Percentiles rank a stretch among this genome's conserved stretches.
Conservation (phyloP, 2,797 vertebrate genomes). For the Galago senegalensis region DNA sequence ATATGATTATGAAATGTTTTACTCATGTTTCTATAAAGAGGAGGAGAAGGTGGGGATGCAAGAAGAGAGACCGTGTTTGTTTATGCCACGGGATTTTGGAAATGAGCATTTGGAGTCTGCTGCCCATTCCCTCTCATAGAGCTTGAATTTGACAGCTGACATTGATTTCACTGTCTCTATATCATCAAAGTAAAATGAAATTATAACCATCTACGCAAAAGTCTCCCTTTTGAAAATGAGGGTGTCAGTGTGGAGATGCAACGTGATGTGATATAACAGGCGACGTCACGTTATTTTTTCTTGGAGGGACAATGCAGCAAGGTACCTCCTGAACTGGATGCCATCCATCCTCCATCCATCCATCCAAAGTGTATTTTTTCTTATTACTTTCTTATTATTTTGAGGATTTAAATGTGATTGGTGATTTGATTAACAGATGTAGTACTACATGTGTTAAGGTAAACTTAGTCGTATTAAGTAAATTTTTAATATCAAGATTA, state of each 20-base stretch:
- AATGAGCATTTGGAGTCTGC: neutral
- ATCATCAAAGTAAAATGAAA: slow-evolving; percentile 43
- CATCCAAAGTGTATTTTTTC: neutral
- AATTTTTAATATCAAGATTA: slow-evolving; percentile 3
- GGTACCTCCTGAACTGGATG: neutral
- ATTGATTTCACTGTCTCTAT: neutral
- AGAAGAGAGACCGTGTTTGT: neutral
- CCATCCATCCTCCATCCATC: neutral
- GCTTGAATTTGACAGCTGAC: neutral
- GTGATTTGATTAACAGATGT: neutral
- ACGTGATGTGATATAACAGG: neutral
- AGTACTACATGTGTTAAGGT: neutral
- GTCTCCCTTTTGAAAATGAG: neutral
- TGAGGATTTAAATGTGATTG: slow-evolving; percentile 5
- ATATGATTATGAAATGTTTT: neutral
- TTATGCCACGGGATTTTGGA: neutral
- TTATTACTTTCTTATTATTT: neutral
- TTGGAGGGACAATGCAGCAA: neutral
- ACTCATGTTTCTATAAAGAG: neutral
- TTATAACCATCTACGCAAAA: neutral
- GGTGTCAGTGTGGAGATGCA: neutral
- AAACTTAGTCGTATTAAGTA: neutral
- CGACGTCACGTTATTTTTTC: neutral
- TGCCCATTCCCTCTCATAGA: neutral
- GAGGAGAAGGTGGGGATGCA: neutral